These are phyloP conservation scores for Connochaetes taurinus DNA, from an alignment of 2,113 vertebrate genomes.

Conservation along the genomic window DNA sequence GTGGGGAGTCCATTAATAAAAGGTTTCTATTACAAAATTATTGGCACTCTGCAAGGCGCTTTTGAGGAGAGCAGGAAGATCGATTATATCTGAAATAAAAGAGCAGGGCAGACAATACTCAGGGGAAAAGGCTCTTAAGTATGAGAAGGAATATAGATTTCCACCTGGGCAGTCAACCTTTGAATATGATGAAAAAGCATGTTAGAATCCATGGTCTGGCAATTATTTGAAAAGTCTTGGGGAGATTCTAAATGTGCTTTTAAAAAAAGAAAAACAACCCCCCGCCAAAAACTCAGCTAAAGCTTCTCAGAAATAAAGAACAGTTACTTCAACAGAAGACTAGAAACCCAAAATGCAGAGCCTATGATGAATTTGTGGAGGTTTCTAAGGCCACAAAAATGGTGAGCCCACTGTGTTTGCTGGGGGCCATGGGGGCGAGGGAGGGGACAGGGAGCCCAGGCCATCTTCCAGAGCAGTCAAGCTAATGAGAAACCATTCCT, in stretches of 20 bases:
- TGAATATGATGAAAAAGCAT: constrained; percentile 44
- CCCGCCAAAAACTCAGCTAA: neutral
- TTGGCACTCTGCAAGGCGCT: constrained; percentile 39
- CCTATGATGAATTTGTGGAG: neutral
- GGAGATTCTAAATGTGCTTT: constrained; percentile 40
- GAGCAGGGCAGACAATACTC: constrained; percentile 35
- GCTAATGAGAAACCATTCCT: constrained; percentile 25
- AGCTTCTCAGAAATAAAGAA: constrained; percentile 35
- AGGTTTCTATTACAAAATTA: constrained; percentile 60
- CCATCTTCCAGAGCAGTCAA: neutral
- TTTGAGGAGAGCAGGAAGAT: constrained; percentile 26
- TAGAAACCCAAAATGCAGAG: constrained; percentile 4
- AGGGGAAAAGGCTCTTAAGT: constrained; percentile 22
- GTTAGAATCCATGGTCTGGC: neutral
- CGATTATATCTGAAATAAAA: constrained; percentile 51
- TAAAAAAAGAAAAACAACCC: neutral
- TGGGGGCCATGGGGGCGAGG: neutral
- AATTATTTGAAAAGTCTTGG: constrained; percentile 49
- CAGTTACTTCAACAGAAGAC: neutral
- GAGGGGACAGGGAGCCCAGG: neutral
- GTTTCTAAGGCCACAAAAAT: neutral
- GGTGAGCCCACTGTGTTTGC: neutral
- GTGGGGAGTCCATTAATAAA: constrained; percentile 60
- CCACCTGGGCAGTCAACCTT: neutral
- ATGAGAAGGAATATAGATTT: constrained; percentile 48